These are phyloP conservation scores for Hoplostethus atlanticus DNA, from an alignment of 2,797 vertebrate genomes.

Conservation along the genomic window DNA sequence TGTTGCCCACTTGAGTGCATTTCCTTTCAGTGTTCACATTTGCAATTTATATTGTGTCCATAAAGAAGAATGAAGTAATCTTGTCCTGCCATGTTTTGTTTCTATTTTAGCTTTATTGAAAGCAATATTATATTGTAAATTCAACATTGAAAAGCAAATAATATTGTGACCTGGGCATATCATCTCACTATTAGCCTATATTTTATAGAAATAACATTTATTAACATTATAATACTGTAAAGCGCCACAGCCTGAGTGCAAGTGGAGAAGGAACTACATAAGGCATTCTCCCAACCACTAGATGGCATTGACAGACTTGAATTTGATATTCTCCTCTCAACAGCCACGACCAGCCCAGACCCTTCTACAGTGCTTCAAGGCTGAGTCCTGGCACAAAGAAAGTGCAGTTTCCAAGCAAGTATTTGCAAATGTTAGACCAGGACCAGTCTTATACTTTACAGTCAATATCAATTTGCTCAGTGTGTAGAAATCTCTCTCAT, in stretches of 20 bases:
- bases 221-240: not conserved
- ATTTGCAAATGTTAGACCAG: not conserved
- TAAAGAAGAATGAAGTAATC: not conserved
- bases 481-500: not conserved
- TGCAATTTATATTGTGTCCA: too few relatives aligned
- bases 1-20: not conserved
- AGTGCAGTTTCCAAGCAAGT: too few relatives aligned
- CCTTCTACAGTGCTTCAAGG: too few relatives aligned
- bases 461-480: constrained; percentile 6
- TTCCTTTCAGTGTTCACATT: not conserved
- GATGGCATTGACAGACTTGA: constrained; percentile 77
- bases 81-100: not conserved
- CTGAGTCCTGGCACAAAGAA: too few relatives aligned
- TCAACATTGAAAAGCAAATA: constrained; percentile 1
- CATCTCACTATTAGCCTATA: not conserved
- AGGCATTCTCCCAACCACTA: constrained; percentile 66
- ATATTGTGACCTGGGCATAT: not conserved
- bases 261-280: not conserved
- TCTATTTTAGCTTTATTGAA: not conserved
- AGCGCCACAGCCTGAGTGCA: not conserved
- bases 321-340: constrained; percentile 16
- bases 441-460: not conserved
- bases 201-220: not conserved
- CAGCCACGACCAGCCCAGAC: constrained; percentile 1
- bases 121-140: not conserved